Conservation (phyloP, 2,113 vertebrate species). For the Hippocampus barbouri region DNA sequence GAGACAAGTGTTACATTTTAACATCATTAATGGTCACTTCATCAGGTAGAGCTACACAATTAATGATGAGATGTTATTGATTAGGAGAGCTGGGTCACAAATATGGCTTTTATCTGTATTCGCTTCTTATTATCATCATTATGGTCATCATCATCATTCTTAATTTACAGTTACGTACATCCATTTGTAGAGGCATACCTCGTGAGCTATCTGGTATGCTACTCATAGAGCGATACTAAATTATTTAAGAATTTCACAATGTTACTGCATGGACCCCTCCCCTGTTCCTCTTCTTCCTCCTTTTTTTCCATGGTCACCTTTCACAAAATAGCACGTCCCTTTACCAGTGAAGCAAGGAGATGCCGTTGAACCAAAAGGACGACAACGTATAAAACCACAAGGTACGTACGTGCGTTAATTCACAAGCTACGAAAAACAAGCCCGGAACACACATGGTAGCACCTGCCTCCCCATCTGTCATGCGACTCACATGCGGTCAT, state of each 20-base stretch:
- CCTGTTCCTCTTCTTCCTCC: background rate
- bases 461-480: constrained; percentile 27
- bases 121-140: background rate
- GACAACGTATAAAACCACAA: background rate
- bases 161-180: background rate
- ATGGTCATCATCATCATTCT: background rate
- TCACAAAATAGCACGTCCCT: constrained; percentile 33
- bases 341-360: constrained; percentile 53
- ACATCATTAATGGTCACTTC: background rate
- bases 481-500: constrained; percentile 14
- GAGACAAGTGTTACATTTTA: background rate
- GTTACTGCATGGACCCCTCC: background rate
- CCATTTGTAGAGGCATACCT: background rate
- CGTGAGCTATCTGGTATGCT: background rate
- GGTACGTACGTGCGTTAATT: constrained; percentile 10
- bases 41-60: background rate
- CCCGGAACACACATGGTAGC: constrained; percentile 8
- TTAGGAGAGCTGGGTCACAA: background rate
- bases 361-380: constrained; percentile 52
- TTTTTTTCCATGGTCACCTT: background rate
- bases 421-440: constrained; percentile 9
- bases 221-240: background rate
- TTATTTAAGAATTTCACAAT: background rate
- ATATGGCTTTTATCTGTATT: background rate
- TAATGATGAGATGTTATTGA: background rate